These are phyloP conservation scores for Chiridota heheva DNA, from an alignment of 35 echinoderm and acorn worm genomes.

Conservation along the genomic window DNA sequence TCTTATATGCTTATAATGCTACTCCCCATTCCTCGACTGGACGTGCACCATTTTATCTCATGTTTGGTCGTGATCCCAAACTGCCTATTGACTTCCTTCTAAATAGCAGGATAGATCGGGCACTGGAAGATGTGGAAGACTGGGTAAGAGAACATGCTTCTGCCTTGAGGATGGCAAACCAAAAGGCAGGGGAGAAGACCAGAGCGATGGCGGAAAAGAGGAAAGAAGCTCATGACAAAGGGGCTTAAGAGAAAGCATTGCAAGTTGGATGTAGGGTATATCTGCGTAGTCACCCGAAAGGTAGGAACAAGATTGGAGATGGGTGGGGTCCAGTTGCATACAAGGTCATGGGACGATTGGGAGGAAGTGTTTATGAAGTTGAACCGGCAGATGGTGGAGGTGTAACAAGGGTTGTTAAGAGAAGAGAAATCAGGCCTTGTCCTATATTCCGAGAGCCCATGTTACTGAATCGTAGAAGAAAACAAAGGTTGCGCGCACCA, in stretches of 20 bases:
- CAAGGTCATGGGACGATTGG: not conserved
- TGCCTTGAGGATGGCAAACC: conserved; percentile 14
- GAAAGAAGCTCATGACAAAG: conserved; percentile 15
- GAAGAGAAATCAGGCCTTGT: not conserved
- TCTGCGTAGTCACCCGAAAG: conserved; percentile 13
- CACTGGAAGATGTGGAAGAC: not conserved
- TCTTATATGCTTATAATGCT: conserved; percentile 61
- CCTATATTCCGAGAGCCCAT: too few relatives aligned
- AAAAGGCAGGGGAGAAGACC: conserved; percentile 27
- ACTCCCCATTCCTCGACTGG: conserved; percentile 41
- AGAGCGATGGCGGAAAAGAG: conserved; percentile 17
- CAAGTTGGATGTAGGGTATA: conserved; percentile 43
- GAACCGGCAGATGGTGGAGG: not conserved
- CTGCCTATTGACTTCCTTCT: conserved; percentile 56
- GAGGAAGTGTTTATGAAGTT: not conserved
- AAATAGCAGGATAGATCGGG: not conserved
- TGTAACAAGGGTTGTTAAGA: not conserved
- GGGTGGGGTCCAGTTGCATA: not conserved
- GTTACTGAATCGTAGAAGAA: too few relatives aligned
- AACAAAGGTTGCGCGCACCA: too few relatives aligned
- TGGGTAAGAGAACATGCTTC: conserved; percentile 19
- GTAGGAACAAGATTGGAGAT: conserved; percentile 48
- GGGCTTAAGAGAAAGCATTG: not conserved
- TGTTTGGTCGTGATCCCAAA: conserved; percentile 62
- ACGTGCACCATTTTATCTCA: conserved; percentile 56